Base-by-base conservation (phyloP, 2,888 invertebrate species). In the Sesia bembeciformis region DNA sequence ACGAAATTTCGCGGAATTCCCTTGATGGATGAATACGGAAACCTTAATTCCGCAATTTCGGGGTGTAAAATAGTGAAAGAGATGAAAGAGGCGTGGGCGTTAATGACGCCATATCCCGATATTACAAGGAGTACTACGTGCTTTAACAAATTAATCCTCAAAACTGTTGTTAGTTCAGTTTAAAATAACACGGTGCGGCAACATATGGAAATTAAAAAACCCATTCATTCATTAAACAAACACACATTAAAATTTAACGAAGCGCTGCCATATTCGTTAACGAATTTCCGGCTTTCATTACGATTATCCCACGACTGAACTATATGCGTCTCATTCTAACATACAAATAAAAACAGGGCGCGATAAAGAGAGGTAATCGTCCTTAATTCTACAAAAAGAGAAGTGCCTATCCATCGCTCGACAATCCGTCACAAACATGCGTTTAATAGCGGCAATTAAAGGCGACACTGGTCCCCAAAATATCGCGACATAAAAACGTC, bases 241-340 rank as follows among this genome's bases (percentile, higher is more conserved):
- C 82, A 82, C 71, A 79, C 82, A 84, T 86, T 54, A 85, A 85
- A 85, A 81, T 82, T 84, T 84, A 86, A 87, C 80, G 86, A 84
- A 85, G 78, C 84, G 76, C 79, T 78, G 78, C 83, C 80, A 82
- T 80, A 83, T 81, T 81, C 81, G 78, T 84, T 84, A 86, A 88
- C 81, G 83, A 81, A 85, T 82, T 84, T 88, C 88, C 88, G 87
- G 87, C 78, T 73, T 77, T 73, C 78, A 78, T 79, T 78, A 76
- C 74, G 75, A 75, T 76, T 71, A 76, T 76, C 74, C 73, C 73
- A 76, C 72, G 76, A 68, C 58, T 5, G 49, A 64, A 55, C 56
- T 64, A 64, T 62, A 54, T 62, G 60, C 68, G 62, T 78, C 81
- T 65, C 75, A 72, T 66, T 79, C 70, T 66, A 54, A 53, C 61